Evolutionary conservation across 2,888 invertebrate genomes (phyloP), one percentile per base, ranked within the genome.

Genomic region (Pedicia rivosa): DNA sequence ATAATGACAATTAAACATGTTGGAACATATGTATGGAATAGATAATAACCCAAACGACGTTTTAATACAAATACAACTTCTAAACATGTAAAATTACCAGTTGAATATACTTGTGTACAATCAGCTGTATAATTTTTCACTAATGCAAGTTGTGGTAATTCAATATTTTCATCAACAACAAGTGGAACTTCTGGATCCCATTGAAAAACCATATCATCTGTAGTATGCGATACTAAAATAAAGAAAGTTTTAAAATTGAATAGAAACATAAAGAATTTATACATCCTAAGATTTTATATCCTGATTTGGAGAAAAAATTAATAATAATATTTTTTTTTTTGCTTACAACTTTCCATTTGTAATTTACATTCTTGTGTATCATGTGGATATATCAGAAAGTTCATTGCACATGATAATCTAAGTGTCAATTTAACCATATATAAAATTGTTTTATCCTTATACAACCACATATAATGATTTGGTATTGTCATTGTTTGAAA

Each of bases 401-500:
- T 87, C 91, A 92, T 92, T 1, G 87, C 87, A 52, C 91, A 92
- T 1, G 88, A 90, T 22, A 92, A 62, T 44, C 79, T 79, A 43
- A 91, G 57, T 0, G 91, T 90, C 46, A 91, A 74, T 73, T 91
- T 90, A 51, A 86, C 78, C 77, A 83, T 82, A 57, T 88, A 90
- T 14, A 82, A 64, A 45, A 83, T 87, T 12, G 78, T 80, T 59
- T 82, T 82, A 52, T 83, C 82, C 56, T 78, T 80, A 58, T 88
- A 87, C 40, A 90, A 64, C 86, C 88, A 88, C 52, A 90, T 74
- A 57, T 90, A 90, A 58, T 90, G 88, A 64, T 90, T 90, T 1
- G 90, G 90, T 46, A 90, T 86, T 27, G 90, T 90, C 87, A 90
- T 88, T 1, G 88, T 88, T 59, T 90, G 90, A 56, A 90, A 88